Base-by-base conservation (phyloP, 2,797 vertebrate species). In the Esox lucius region DNA sequence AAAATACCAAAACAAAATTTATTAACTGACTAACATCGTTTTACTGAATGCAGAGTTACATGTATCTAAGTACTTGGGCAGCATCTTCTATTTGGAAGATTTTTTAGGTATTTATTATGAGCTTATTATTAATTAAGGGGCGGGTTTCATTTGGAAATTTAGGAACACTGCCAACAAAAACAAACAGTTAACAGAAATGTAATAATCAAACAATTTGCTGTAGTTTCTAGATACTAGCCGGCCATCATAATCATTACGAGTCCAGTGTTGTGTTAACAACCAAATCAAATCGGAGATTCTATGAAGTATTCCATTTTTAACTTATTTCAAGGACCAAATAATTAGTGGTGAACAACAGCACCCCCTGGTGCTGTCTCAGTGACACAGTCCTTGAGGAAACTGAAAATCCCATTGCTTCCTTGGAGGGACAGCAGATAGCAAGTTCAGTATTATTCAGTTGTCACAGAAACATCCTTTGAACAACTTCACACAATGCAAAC, bases 101-200 rank as follows among this genome's bases (percentile, higher is more conserved):
- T 17, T 16, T 8, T 33, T 15, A 22, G 26, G 71, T 9, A 64
- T 53, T 0, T 81, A 75, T 84, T 49, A 83, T 66, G 76, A 31
- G 74, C 35, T 68, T 59, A 74, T 81, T 81, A 49, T 59, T 84
- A 67, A 56, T 76, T 79, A 56, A 33, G 56, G 68, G 73, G 68
- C 64, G 75, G 19, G 49, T 16, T 31, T 51, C 3, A 66, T 31
- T 35, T 66, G 3, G 31, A 17, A 31, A 31, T 31, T 6, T 19
- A 66, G 33, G 15, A 35, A 35, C 5, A 51, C 51, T 26, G 3
- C 48, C 68, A 70, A 4, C 22, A 31, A 28, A 11, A 48, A 48
- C 46, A 5, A 70, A 31, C 48, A 26, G 42, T 15, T 28, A 15
- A 12, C 42, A 26, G n/a, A 19, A 51, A 70, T 2, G 9, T 42